Evolutionary conservation across 2,888 invertebrate species (phyloP), one percentile per base, ranked within the genome.

Genomic region (Drosophila anomalata): DNA sequence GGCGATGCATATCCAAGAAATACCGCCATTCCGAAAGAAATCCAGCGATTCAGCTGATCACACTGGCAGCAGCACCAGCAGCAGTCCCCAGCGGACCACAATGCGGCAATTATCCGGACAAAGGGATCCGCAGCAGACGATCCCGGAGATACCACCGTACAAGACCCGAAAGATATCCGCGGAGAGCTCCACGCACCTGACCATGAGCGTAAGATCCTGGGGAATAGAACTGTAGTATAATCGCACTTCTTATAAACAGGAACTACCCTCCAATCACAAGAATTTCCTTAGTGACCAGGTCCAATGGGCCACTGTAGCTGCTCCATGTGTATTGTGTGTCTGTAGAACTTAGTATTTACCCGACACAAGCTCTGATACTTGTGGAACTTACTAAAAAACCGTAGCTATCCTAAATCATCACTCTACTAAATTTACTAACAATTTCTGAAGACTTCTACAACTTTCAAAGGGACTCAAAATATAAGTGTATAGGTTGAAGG

Each of bases 121-220:
- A 14, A 58, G 70, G 50, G 67, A 76, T 26, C 71, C 75, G n/a
- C 78, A 91, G 79, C 76, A 70, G 54, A 89, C 91, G 89, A 92
- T 94, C 69, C 90, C 92, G 72, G 92, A 92, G 79, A 91, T 91
- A 81, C 94, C 94, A 58, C 93, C 94, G 22, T 94, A 92, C 87
- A 92, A 92, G 84, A 92, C 93, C 79, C 92, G 93, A 75, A 94
- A 93, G 87, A 84, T 90, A 78, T 93, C 94, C n/a, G 92, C 92
- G 60, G 93, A 94, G 86, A 93, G 93, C 91, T 89, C 91, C 51
- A 88, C 90, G 57, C 90, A 91, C 72, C 85, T 90, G 75, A 87
- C 91, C 62, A 83, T 91, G 76, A 91, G 89, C 82, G 92, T 91
- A 90, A 92, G 91, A 56, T 44, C 55, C 48, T n/a, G 9, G 39